Conservation (phyloP, 2,113 vertebrate genomes). For the Eretmochelys imbricata region DNA sequence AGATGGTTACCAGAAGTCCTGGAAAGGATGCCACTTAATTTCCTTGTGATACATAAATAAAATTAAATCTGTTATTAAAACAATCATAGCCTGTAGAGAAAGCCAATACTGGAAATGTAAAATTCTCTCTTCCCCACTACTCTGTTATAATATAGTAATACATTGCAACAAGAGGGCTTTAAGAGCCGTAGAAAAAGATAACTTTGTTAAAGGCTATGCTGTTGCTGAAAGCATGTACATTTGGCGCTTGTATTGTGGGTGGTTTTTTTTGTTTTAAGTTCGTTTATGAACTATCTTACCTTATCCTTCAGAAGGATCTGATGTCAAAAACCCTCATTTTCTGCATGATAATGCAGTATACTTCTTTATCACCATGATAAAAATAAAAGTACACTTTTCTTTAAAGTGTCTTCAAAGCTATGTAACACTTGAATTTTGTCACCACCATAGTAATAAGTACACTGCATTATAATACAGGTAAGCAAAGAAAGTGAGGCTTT, state of each 20-base stretch:
- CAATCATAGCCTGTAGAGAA: not conserved
- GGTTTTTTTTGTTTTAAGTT: not conserved
- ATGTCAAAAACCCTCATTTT: constrained; percentile 26
- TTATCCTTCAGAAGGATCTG: not conserved
- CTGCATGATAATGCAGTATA: constrained; percentile 4
- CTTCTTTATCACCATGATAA: not conserved
- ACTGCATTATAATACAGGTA: not conserved
- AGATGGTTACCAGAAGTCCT: not conserved
- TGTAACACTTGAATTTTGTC: too few species aligned
- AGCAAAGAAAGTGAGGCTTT: not conserved
- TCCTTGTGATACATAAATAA: not conserved
- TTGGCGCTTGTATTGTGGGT: not conserved
- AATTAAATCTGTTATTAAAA: not conserved
- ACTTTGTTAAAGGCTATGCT: not conserved
- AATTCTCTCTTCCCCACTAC: not conserved
- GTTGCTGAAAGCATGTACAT: not conserved
- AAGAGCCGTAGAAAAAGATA: not conserved
- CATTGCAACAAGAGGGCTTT: not conserved
- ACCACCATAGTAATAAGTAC: not conserved
- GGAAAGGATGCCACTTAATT: not conserved
- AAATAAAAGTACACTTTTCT: not conserved
- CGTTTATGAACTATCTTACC: constrained; percentile 27
- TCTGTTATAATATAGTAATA: not conserved
- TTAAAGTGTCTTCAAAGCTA: too few species aligned
- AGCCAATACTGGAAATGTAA: not conserved